A percentile compares a stretch with the other conserved stretches of the same genome.
phyloP scores from a whole-genome alignment of 2,797 vertebrate genomes.

The Cheracebus regulus region DNA sequence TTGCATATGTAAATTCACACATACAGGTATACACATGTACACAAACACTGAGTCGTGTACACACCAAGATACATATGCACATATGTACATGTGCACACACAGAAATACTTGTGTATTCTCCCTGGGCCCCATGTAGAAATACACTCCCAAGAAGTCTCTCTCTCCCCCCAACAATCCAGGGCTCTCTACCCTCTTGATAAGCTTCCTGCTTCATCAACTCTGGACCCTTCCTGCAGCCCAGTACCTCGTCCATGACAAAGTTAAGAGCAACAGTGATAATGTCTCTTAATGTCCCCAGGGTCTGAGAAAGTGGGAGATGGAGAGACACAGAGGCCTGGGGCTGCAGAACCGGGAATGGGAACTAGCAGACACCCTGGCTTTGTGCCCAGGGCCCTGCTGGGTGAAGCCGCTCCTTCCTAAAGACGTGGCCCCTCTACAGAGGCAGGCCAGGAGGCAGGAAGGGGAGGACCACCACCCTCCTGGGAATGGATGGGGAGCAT shows the following conservation, averaged over 20 bases:
- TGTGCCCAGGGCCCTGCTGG: too few relatives aligned
- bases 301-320: neutral
- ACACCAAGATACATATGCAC: neutral
- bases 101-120: neutral
- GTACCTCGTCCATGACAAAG: neutral
- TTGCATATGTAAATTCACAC: neutral
- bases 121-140: neutral
- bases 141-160: neutral
- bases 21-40: too few relatives aligned
- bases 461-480: neutral
- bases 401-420: neutral
- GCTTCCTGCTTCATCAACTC: neutral
- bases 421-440: neutral
- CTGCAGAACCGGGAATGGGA: neutral
- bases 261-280: neutral
- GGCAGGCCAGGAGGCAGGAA: neutral
- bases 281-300: neutral
- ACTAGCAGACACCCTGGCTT: neutral
- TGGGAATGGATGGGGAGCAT: neutral
- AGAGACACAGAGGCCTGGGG: neutral
- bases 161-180: too few relatives aligned
- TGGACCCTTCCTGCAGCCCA: neutral
- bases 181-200: neutral
- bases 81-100: accelerated
- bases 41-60: accelerated